Conservation (phyloP, 2,797 vertebrate species). For the Neomorphus geoffroyi region DNA sequence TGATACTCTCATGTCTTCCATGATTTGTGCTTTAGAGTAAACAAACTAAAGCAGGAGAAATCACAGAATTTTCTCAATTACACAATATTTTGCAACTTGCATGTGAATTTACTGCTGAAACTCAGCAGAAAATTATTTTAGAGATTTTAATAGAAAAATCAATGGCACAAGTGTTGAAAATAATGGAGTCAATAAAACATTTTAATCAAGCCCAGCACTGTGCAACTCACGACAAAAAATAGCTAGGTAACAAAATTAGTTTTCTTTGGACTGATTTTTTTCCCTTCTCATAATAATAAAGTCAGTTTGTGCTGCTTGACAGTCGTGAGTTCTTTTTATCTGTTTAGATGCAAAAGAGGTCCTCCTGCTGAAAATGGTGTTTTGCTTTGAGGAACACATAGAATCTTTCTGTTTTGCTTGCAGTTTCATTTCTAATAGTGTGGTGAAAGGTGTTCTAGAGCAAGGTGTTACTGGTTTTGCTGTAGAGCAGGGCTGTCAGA, state of each 20-base stretch:
- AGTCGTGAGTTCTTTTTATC: not conserved
- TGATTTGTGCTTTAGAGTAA: not conserved
- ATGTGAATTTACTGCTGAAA: not conserved
- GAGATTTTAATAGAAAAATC: not conserved
- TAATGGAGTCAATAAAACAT: not conserved
- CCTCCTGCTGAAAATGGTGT: not conserved
- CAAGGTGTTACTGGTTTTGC: not conserved
- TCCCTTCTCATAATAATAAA: not conserved
- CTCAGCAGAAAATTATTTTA: not conserved
- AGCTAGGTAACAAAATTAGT: not conserved
- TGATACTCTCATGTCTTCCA: not conserved
- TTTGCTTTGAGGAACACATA: not conserved
- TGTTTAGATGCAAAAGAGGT: not conserved
- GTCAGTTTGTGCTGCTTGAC: not conserved
- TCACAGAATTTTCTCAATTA: not conserved
- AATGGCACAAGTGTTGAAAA: not conserved
- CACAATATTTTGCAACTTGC: not conserved
- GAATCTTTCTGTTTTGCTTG: not conserved
- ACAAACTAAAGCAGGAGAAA: not conserved
- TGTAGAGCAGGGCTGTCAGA: too few species aligned
- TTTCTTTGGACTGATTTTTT: not conserved
- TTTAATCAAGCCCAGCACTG: not conserved
- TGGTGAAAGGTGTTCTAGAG: not conserved
- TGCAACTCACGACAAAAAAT: not conserved
- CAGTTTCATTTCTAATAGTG: not conserved